Percentiles rank a stretch among this genome's conserved stretches.
Evolutionary conservation across 1,140 invertebrate species (phyloP).

Genomic region (Aphelinus atriplicis): DNA sequence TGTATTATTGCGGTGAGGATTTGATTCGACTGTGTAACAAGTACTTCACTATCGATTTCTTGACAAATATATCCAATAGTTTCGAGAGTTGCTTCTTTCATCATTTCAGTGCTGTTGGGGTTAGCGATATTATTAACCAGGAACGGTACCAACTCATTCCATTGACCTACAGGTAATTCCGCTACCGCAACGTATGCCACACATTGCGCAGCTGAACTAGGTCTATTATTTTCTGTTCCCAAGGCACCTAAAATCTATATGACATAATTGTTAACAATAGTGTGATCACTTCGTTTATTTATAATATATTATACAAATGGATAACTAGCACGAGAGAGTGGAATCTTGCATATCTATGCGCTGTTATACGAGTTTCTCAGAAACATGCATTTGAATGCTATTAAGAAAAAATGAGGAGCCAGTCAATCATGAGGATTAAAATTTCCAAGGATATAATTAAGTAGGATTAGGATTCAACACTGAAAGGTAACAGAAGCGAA

Average conservation of each 20-base stretch:
- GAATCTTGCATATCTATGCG: too few relatives aligned
- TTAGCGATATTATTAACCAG: conserved; percentile 93
- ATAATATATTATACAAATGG: too few relatives aligned
- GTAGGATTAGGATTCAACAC: too few relatives aligned
- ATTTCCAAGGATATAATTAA: too few relatives aligned
- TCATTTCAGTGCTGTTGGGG: conserved; percentile 86
- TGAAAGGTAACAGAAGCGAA: too few relatives aligned
- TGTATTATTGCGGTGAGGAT: conserved; percentile 99
- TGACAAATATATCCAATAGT: conserved; percentile 90
- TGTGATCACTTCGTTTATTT: too few relatives aligned
- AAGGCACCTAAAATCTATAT: conserved; percentile 87
- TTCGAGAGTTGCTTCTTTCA: conserved; percentile 96
- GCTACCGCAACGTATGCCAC: conserved; percentile 97
- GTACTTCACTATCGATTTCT: conserved; percentile 88
- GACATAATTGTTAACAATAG: too few relatives aligned
- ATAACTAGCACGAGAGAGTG: too few relatives aligned
- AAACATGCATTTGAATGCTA: too few relatives aligned
- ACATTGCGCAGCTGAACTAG: conserved; percentile 98
- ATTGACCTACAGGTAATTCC: conserved; percentile 88
- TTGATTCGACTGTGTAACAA: conserved; percentile 91
- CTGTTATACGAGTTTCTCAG: too few relatives aligned
- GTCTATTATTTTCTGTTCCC: conserved; percentile 93
- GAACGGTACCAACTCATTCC: conserved; percentile 85
- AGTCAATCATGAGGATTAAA: too few relatives aligned
- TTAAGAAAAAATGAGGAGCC: too few relatives aligned